Conservation (phyloP, 2,797 vertebrate species). For the Rhadinocentrus ornatus region DNA sequence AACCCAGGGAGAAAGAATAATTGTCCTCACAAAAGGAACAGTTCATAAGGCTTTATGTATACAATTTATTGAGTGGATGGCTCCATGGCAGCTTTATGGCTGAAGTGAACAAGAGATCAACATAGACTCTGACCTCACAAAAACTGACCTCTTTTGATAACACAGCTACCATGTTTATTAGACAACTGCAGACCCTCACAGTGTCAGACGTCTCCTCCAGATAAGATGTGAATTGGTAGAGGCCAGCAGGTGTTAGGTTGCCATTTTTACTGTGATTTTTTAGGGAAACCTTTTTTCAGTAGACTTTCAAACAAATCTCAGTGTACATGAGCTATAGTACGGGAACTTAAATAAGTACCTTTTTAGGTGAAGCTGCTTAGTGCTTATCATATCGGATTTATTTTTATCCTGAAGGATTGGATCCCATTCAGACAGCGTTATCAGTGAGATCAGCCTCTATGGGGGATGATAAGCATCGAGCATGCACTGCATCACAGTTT, state of each 20-base stretch:
- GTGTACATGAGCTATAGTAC: neutral
- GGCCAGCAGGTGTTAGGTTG: constrained; percentile 34
- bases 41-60: constrained; percentile 62
- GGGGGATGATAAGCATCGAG: neutral
- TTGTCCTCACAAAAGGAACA: constrained; percentile 46
- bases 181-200: constrained; percentile 22
- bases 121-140: constrained; percentile 33
- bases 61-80: constrained; percentile 61
- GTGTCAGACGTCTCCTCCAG: constrained; percentile 21
- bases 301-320: constrained; percentile 13
- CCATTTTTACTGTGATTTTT: constrained; percentile 13
- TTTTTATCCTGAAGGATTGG: neutral
- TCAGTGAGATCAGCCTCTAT: neutral
- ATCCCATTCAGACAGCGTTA: neutral
- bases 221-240: constrained; percentile 53
- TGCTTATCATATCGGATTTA: neutral
- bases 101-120: constrained; percentile 48
- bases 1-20: constrained; percentile 54
- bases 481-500: neutral
- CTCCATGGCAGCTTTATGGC: constrained; percentile 56
- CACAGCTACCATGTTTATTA: constrained; percentile 37
- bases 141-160: constrained; percentile 52
- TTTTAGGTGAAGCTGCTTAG: constrained; percentile 1
- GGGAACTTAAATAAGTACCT: constrained; percentile 25
- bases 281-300: constrained; percentile 17